A percentile compares a stretch with the other conserved stretches of the same genome.
These are phyloP conservation scores for Agapostemon virescens DNA, from an alignment of 2,888 invertebrate genomes.

Conservation along the genomic window DNA sequence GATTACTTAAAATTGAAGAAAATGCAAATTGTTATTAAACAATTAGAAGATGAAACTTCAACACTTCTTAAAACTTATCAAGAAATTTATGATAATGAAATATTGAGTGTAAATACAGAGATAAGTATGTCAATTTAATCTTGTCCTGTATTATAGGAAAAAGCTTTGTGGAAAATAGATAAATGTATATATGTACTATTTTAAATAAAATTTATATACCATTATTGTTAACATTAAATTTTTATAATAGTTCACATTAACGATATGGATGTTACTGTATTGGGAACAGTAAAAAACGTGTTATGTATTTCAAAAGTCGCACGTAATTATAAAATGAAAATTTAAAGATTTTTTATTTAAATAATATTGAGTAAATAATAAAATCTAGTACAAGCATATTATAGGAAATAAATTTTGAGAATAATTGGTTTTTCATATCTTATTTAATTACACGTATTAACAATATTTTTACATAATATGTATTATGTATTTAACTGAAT, in stretches of 20 bases:
- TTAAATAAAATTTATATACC: not conserved
- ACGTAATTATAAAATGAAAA: not conserved
- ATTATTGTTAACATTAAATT: not conserved
- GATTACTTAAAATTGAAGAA: conserved; percentile 45
- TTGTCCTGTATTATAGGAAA: conserved; percentile 45
- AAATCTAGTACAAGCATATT: not conserved
- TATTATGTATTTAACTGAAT: conserved; percentile 24
- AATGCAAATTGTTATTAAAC: conserved; percentile 32
- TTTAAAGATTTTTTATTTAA: not conserved
- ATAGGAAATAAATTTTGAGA: conserved; percentile 18
- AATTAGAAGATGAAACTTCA: conserved; percentile 51
- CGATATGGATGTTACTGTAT: not conserved
- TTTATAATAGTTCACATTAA: not conserved
- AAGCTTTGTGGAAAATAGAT: conserved; percentile 19
- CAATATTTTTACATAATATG: conserved; percentile 41
- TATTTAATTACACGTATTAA: conserved; percentile 50
- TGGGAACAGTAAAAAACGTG: not conserved
- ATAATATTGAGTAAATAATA: conserved; percentile 6
- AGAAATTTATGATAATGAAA: conserved; percentile 62
- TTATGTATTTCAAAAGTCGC: not conserved
- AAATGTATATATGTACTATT: not conserved
- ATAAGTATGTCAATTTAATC: not conserved
- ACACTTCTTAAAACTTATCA: conserved; percentile 59
- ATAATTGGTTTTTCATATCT: conserved; percentile 10
- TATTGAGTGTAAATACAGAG: conserved; percentile 27